Conservation (phyloP, 1,140 invertebrate species). For the Aphaenogaster rudis region DNA sequence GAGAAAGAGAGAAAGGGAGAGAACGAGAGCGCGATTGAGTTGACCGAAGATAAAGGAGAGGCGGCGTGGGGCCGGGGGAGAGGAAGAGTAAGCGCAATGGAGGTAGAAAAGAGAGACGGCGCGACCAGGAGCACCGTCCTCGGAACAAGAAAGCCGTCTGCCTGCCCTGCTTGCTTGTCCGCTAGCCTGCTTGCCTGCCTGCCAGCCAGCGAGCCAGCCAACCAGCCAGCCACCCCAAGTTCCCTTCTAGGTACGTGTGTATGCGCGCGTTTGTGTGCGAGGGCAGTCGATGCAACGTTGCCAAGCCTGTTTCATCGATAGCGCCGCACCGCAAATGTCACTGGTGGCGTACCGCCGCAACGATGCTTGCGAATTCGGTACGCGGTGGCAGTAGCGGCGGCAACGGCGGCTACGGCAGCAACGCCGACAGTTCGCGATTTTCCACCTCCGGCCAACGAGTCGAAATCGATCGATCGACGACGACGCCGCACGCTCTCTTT, state of each 20-base stretch:
- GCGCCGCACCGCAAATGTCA: constrained; percentile 74
- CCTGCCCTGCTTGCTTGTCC: constrained; percentile 71
- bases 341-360: constrained; percentile 45
- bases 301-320: constrained; percentile 78
- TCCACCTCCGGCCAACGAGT: constrained; percentile 16
- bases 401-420: neutral
- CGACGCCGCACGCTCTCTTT: neutral
- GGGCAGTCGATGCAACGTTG: constrained; percentile 80
- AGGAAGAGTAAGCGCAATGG: constrained; percentile 72
- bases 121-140: constrained; percentile 75
- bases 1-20: constrained; percentile 62
- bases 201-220: constrained; percentile 55
- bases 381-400: neutral
- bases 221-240: constrained; percentile 78
- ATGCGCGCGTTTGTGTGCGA: constrained; percentile 65
- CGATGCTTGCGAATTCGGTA: constrained; percentile 50
- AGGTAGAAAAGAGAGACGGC: constrained; percentile 77
- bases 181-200: constrained; percentile 56
- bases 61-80: constrained; percentile 31
- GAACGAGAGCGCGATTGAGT: constrained; percentile 67
- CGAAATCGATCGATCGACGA: constrained; percentile 59
- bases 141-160: constrained; percentile 83
- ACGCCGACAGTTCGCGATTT: constrained; percentile 30
- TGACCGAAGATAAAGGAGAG: constrained; percentile 66
- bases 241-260: constrained; percentile 76